These are phyloP conservation scores for Drosophila heteroneura DNA, from an alignment of 2,888 invertebrate species.

Conservation along the genomic window DNA sequence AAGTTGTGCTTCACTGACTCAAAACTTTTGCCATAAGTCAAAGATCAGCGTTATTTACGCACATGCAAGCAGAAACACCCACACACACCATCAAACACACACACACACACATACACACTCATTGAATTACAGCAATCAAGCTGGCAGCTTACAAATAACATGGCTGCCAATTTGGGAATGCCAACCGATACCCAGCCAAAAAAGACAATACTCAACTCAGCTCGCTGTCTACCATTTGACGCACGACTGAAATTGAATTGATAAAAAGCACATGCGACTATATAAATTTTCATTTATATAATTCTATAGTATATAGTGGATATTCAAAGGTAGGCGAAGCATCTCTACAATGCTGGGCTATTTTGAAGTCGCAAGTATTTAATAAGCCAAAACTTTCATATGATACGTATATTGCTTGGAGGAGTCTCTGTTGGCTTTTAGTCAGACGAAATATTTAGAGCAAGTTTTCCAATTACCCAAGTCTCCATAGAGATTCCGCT, in stretches of 20 bases:
- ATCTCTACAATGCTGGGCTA: not conserved
- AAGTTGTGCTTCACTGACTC: slow-evolving; percentile 53
- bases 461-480: slow-evolving; percentile 52
- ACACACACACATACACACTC: not conserved
- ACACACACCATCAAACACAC: not conserved
- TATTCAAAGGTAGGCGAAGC: not conserved
- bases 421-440: slow-evolving; percentile 5
- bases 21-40: slow-evolving; percentile 64
- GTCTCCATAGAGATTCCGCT: slow-evolving; percentile 29
- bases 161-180: slow-evolving; percentile 30
- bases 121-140: slow-evolving; percentile 44
- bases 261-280: slow-evolving; percentile 18
- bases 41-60: slow-evolving; percentile 63
- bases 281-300: slow-evolving; percentile 1
- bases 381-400: slow-evolving; percentile 11
- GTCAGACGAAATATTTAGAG: slow-evolving; percentile 12
- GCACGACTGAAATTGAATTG: slow-evolving; percentile 30
- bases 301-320: not conserved
- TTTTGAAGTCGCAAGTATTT: not conserved
- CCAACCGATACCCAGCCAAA: slow-evolving; percentile 29
- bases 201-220: slow-evolving; percentile 21
- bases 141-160: slow-evolving; percentile 48
- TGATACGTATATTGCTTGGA: not conserved
- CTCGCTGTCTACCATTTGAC: slow-evolving; percentile 39
- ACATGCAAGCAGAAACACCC: slow-evolving; percentile 23